phyloP scores from a whole-genome alignment of 35 echinoderm and acorn worm species.

The Acanthaster planci region DNA sequence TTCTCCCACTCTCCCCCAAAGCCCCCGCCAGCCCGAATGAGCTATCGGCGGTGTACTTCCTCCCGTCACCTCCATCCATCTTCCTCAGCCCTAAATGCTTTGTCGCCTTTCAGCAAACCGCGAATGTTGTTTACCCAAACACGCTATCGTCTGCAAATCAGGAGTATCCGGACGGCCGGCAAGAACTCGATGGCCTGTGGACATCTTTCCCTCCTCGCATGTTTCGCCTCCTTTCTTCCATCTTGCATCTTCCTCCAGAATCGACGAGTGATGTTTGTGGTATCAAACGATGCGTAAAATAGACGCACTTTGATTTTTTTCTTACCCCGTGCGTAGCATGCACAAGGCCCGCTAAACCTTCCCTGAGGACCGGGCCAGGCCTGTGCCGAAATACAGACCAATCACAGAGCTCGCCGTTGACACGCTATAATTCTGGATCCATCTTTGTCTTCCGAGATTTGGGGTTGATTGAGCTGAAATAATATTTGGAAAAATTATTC shows the following conservation, averaged over 20 bases:
- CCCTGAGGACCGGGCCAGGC: not conserved
- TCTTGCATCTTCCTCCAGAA: not conserved
- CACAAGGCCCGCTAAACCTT: not conserved
- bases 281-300: conserved; percentile 18
- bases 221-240: not conserved
- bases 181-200: conserved; percentile 2
- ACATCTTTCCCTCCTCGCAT: not conserved
- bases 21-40: conserved; percentile 7
- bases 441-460: not conserved
- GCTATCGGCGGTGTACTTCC: conserved; percentile 2
- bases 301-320: conserved; percentile 21
- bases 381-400: not conserved
- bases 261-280: conserved; percentile 17
- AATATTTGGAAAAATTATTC: conserved; percentile 15
- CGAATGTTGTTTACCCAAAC: conserved; percentile 25
- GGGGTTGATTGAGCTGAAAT: conserved; percentile 12
- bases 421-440: conserved; percentile 1
- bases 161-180: not conserved
- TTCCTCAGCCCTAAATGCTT: conserved; percentile 26
- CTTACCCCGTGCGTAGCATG: not conserved
- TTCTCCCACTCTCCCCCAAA: no score
- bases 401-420: not conserved
- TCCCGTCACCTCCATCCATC: conserved; percentile 21
- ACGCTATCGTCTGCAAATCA: conserved; percentile 22
- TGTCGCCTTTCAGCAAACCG: conserved; percentile 24